A percentile compares a stretch with the other conserved stretches of the same genome.
Evolutionary conservation across 2,113 vertebrate genomes (phyloP).

Genomic region (Enhydra lutris): DNA sequence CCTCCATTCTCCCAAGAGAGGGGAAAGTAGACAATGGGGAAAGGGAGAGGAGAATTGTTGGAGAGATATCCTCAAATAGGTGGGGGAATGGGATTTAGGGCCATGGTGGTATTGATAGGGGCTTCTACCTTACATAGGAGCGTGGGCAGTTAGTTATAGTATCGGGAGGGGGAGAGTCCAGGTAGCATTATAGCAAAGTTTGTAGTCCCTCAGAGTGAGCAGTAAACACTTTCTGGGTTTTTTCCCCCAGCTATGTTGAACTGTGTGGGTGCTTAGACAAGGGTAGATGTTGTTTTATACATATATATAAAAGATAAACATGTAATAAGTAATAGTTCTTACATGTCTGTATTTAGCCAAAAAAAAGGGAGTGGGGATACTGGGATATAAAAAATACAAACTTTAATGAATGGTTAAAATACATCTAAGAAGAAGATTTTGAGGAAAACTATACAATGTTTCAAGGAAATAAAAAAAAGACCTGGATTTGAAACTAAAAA

Average conservation of each 20-base stretch:
- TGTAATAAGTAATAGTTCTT: neutral
- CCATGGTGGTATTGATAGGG: neutral
- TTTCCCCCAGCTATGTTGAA: neutral
- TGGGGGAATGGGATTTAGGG: neutral
- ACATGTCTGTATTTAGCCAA: neutral
- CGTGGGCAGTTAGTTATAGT: neutral
- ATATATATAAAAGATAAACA: neutral
- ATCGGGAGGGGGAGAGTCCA: neutral
- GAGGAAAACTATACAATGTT: neutral
- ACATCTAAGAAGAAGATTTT: neutral
- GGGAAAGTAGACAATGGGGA: neutral
- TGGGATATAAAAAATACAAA: neutral
- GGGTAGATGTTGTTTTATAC: neutral
- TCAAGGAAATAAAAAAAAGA: constrained; percentile 6
- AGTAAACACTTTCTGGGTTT: neutral
- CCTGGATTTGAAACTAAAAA: neutral
- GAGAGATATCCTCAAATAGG: neutral
- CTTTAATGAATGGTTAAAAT: neutral
- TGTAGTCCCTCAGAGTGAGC: neutral
- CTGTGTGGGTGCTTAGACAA: neutral
- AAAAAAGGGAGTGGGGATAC: neutral
- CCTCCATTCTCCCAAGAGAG: neutral
- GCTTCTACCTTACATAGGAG: neutral
- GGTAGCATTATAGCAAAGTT: neutral
- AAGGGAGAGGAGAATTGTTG: neutral